These are phyloP conservation scores for Ceraclea dissimilis DNA, from an alignment of 2,888 invertebrate genomes.

Conservation along the genomic window DNA sequence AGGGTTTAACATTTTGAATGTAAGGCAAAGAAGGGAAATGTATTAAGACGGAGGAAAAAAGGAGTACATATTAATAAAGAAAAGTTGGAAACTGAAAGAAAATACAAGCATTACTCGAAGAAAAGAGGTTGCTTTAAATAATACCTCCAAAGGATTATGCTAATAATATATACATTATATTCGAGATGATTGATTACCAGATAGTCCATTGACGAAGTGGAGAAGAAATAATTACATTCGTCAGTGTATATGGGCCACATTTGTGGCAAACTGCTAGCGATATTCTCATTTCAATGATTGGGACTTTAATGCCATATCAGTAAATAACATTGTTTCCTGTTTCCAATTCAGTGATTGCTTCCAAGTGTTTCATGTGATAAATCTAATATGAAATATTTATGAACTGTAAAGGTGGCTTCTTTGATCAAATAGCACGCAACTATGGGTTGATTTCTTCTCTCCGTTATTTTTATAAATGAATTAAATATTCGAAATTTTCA, in stretches of 20 bases:
- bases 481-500: no score
- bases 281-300: neutral
- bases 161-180: neutral
- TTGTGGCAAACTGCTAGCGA: conserved; percentile 6
- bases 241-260: conserved; percentile 10
- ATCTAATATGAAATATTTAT: no score
- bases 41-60: conserved; percentile 3
- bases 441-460: no score
- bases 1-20: neutral
- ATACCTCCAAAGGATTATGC: neutral
- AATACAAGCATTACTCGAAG: neutral
- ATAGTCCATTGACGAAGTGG: conserved; percentile 5
- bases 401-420: no score
- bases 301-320: neutral
- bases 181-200: conserved; percentile 7
- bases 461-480: no score
- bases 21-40: conserved; percentile 4
- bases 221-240: neutral
- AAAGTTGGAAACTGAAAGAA: neutral
- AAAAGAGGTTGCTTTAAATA: neutral
- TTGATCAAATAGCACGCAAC: no score
- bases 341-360: neutral
- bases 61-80: neutral
- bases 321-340: neutral
- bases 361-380: neutral